A percentile compares a stretch with the other conserved stretches of the same genome.
Evolutionary conservation across 2,888 invertebrate species (phyloP).

Genomic region (Mimumesa dahlbomi): DNA sequence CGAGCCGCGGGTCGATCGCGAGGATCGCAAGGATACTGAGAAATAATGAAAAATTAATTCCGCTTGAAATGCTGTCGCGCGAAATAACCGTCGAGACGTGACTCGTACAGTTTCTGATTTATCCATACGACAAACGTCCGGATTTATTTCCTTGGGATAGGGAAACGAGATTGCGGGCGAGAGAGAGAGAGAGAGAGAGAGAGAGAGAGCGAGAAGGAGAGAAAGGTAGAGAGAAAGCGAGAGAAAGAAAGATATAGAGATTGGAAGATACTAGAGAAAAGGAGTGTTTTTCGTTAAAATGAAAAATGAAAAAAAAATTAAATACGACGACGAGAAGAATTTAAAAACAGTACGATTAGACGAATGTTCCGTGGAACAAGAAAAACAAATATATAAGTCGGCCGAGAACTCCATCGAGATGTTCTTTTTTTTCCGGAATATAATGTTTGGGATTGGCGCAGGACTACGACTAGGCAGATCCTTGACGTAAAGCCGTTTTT

Average conservation of each 20-base stretch:
- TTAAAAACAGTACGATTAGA: constrained; percentile 60
- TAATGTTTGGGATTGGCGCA: constrained; percentile 12
- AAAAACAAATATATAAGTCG: no score
- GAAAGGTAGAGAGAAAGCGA: background rate
- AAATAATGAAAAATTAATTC: no score
- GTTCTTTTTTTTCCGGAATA: background rate
- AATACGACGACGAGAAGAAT: constrained; percentile 45
- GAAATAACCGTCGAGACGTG: background rate
- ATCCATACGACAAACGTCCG: constrained; percentile 52
- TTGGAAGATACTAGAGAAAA: constrained; percentile 13
- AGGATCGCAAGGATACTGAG: constrained; percentile 38
- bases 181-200: constrained; percentile 6
- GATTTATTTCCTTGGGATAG: constrained; percentile 39
- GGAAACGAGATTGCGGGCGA: constrained; percentile 17
- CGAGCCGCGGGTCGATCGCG: constrained; percentile 29
- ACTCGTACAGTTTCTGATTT: constrained; percentile 65
- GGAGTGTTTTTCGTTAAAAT: constrained; percentile 31
- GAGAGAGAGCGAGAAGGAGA: constrained; percentile 1
- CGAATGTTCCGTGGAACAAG: constrained; percentile 40
- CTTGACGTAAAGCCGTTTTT: constrained; percentile 23
- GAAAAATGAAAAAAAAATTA: constrained; percentile 34
- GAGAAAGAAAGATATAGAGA: constrained; percentile 4
- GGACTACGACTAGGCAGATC: constrained; percentile 5
- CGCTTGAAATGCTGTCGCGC: no score
- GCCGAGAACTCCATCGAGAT: constrained; percentile 53